A percentile compares a stretch with the other conserved stretches of the same genome.
Evolutionary conservation across 1,140 invertebrate genomes (phyloP).

Genomic region (Piezodorus guildinii): DNA sequence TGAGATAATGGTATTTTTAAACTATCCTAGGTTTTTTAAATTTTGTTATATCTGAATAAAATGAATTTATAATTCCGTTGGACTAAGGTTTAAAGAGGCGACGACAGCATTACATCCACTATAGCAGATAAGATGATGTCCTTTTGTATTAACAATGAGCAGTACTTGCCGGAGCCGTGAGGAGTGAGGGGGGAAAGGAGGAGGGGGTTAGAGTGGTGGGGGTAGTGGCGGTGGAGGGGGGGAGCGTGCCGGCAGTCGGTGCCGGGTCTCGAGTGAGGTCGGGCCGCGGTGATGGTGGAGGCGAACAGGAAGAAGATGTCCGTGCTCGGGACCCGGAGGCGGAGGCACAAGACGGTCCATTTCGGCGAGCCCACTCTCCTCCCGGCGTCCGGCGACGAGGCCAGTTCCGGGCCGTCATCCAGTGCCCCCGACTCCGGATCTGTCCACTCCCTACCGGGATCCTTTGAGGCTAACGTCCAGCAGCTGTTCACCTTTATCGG

Average conservation of each 20-base stretch:
- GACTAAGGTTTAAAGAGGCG: background rate
- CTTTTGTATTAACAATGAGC: background rate
- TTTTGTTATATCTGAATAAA: background rate
- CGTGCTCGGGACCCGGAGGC: conserved; percentile 40
- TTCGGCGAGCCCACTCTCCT: conserved; percentile 57
- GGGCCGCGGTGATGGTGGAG: conserved; percentile 23
- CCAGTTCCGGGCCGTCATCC: conserved; percentile 34
- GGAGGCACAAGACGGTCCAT: conserved; percentile 60
- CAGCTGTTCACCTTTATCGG: conserved; percentile 64
- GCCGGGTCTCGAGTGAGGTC: conserved; percentile 25
- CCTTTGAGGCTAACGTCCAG: conserved; percentile 47
- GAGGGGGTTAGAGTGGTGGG: too few relatives aligned
- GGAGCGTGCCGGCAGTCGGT: background rate
- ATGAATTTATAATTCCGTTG: background rate
- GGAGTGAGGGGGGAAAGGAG: background rate
- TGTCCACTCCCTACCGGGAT: conserved; percentile 36
- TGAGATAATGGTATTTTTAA: too few relatives aligned
- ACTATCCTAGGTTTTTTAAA: background rate
- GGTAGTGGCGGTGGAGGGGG: background rate
- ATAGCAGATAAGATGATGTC: background rate
- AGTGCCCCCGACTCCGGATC: conserved; percentile 39
- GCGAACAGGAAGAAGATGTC: conserved; percentile 31
- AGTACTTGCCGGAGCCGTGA: background rate
- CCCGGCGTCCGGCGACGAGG: conserved; percentile 37
- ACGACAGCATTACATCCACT: background rate